A percentile compares a stretch with the other conserved stretches of the same genome.
Evolutionary conservation across 2,888 invertebrate species (phyloP).

Genomic region (Drepana falcataria): DNA sequence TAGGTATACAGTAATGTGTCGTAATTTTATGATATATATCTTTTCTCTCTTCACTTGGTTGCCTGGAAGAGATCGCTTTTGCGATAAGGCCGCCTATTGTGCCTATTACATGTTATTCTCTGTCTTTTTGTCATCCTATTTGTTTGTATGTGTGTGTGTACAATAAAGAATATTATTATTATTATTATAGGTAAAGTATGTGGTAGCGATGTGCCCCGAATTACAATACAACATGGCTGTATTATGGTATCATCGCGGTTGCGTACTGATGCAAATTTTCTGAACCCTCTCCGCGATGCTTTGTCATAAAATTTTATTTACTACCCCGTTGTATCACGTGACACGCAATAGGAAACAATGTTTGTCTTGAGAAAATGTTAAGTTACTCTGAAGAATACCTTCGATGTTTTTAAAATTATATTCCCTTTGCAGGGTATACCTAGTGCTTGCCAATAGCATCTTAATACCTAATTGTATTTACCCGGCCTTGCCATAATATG

Average conservation of each 20-base stretch:
- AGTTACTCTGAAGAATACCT: conserved; percentile 10
- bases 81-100: too few species aligned
- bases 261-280: neutral
- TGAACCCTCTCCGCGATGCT: neutral
- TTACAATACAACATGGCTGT: neutral
- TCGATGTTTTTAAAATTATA: conserved; percentile 38
- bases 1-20: too few species aligned
- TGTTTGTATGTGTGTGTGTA: too few species aligned
- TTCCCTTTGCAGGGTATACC: conserved; percentile 30
- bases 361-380: conserved; percentile 15
- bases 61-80: too few species aligned
- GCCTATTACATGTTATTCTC: too few species aligned
- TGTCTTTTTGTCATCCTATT: too few species aligned
- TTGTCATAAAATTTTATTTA: conserved; percentile 16
- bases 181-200: too few species aligned
- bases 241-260: neutral
- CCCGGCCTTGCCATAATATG: conserved; percentile 30
- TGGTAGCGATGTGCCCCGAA: too few species aligned
- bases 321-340: conserved; percentile 18
- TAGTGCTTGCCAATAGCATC: conserved; percentile 15
- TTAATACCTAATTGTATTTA: conserved; percentile 43
- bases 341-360: conserved; percentile 20
- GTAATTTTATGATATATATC: too few species aligned
- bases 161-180: too few species aligned
- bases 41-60: too few species aligned